A percentile compares a stretch with the other conserved stretches of the same genome.
These are phyloP conservation scores for Dryococelus australis DNA, from an alignment of 2,888 invertebrate genomes.

Conservation along the genomic window DNA sequence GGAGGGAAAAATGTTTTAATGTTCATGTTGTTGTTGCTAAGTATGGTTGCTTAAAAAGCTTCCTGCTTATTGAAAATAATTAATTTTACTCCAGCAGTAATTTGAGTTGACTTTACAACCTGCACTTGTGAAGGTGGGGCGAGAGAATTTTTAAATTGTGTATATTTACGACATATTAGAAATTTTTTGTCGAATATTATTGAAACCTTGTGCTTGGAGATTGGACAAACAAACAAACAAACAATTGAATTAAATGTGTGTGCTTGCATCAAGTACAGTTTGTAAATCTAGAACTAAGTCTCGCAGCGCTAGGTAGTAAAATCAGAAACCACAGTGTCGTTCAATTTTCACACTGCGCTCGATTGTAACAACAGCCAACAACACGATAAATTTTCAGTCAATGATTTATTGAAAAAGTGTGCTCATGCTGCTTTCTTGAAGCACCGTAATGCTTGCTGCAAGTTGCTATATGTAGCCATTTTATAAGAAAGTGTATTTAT, in stretches of 20 bases:
- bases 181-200: neutral
- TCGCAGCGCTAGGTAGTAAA: neutral
- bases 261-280: no score
- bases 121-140: no score
- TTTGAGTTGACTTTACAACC: no score
- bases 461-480: no score
- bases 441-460: neutral
- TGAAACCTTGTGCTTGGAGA: neutral
- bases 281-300: no score
- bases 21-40: neutral
- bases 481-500: no score
- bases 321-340: neutral
- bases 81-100: no score
- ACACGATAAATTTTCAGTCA: neutral
- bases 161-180: neutral
- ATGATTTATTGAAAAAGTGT: neutral
- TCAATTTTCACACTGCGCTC: no score
- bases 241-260: no score
- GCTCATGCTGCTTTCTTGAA: no score
- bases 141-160: no score
- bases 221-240: neutral
- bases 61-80: no score
- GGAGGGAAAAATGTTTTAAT: neutral
- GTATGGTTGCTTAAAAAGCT: neutral
- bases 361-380: neutral